These are phyloP conservation scores for Papilio dardanus DNA, from an alignment of 1,140 invertebrate genomes.

Conservation along the genomic window DNA sequence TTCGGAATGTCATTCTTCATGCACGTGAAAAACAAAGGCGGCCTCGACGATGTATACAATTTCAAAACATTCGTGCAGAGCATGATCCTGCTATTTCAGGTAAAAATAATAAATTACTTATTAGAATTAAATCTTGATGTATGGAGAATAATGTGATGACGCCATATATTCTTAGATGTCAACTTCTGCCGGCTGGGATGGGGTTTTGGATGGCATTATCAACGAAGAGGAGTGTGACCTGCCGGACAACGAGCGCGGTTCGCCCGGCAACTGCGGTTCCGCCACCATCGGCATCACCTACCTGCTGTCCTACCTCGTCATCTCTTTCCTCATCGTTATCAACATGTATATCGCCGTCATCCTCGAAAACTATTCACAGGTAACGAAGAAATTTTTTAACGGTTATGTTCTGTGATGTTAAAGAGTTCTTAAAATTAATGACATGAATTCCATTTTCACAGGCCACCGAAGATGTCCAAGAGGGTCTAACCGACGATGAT, in stretches of 20 bases:
- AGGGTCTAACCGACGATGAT: slow-evolving; percentile 98
- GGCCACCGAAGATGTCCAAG: slow-evolving; percentile 99
- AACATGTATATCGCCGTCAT: slow-evolving; percentile 99
- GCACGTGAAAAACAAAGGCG: slow-evolving; percentile 96
- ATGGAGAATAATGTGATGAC: background rate
- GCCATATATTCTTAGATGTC: slow-evolving; percentile 90
- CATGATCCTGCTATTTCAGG: slow-evolving; percentile 98
- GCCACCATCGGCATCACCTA: slow-evolving; percentile 97
- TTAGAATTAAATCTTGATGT: background rate
- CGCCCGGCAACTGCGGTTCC: slow-evolving; percentile 95
- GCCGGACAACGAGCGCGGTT: slow-evolving; percentile 93
- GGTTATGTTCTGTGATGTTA: background rate
- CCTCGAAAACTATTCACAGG: slow-evolving; percentile 98
- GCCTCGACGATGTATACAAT: slow-evolving; percentile 98
- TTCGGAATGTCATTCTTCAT: slow-evolving; percentile 99
- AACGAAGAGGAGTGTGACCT: slow-evolving; percentile 96
- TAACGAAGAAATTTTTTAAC: slow-evolving; percentile 58
- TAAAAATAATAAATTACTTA: slow-evolving; percentile 59
- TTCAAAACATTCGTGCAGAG: slow-evolving; percentile 99
- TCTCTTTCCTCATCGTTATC: slow-evolving; percentile 98
- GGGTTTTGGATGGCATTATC: slow-evolving; percentile 97
- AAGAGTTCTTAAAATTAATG: background rate
- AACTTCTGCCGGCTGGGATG: slow-evolving; percentile 98
- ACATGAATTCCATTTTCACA: slow-evolving; percentile 44
- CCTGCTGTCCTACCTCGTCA: slow-evolving; percentile 97